Evolutionary conservation across 92 coral and sea anemone species (phyloP).

Genomic region (Diadumene lineata): DNA sequence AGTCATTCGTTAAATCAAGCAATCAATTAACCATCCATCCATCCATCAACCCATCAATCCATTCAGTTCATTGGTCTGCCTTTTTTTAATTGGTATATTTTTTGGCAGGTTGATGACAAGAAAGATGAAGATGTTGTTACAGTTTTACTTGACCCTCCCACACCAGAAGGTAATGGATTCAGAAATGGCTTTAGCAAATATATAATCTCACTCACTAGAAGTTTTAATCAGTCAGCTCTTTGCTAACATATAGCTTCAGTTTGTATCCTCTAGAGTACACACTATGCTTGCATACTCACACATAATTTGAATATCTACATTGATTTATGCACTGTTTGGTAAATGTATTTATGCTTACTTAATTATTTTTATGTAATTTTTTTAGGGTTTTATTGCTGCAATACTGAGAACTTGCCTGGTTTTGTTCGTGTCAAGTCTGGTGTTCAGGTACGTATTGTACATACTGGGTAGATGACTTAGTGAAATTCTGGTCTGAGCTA

Average conservation of each 20-base stretch:
- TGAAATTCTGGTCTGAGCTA: too few species aligned
- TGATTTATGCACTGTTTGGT: too few species aligned
- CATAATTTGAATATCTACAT: too few species aligned
- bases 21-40: background rate
- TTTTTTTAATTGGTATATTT: background rate
- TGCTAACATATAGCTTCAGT: too few species aligned
- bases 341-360: too few species aligned
- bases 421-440: conserved; percentile 64
- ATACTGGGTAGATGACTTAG: too few species aligned
- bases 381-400: conserved; percentile 87
- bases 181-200: too few species aligned
- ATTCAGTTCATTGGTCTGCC: background rate
- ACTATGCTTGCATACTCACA: too few species aligned
- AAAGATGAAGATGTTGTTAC: conserved; percentile 93
- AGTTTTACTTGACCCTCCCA: conserved; percentile 88
- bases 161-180: conserved; percentile 78
- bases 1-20: background rate
- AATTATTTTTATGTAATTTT: too few species aligned
- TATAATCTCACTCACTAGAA: too few species aligned
- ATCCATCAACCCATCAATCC: background rate
- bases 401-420: conserved; percentile 89
- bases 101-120: conserved; percentile 82
- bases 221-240: too few species aligned
- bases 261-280: too few species aligned
- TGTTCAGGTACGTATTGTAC: conserved; percentile 77